phyloP scores from a whole-genome alignment of 37 sponge, comb jelly and placozoan species.

The Cliona cf. orientalis region DNA sequence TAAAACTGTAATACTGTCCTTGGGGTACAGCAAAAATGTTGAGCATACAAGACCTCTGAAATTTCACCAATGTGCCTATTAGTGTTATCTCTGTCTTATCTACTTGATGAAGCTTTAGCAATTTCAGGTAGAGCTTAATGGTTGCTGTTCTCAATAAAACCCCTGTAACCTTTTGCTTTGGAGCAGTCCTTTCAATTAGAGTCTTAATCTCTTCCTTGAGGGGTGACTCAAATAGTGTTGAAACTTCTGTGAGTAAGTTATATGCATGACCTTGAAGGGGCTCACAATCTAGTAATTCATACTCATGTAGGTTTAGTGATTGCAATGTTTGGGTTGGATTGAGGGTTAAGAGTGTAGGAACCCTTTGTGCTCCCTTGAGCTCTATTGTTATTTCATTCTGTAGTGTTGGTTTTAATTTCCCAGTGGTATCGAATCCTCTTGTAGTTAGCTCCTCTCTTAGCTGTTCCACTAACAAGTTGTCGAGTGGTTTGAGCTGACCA shows the following conservation, averaged over 20 bases:
- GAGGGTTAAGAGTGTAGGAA: conserved; percentile 25
- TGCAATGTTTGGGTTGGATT: conserved; percentile 18
- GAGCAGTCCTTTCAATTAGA: neutral
- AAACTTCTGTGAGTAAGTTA: conserved; percentile 30
- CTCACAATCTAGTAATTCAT: conserved; percentile 45
- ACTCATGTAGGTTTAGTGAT: conserved; percentile 18
- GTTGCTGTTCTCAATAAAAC: conserved; percentile 18
- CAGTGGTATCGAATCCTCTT: neutral
- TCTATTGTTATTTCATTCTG: conserved; percentile 5
- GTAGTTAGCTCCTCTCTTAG: conserved; percentile 15
- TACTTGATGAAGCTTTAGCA: neutral
- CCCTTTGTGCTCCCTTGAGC: conserved; percentile 36
- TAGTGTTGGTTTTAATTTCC: neutral
- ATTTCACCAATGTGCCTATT: conserved; percentile 7
- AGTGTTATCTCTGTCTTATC: neutral
- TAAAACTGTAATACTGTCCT: conserved; percentile 31
- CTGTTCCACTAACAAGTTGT: conserved; percentile 5
- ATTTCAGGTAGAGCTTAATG: conserved; percentile 19
- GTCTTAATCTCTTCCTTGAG: conserved; percentile 11
- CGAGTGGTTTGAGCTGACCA: conserved; percentile 26
- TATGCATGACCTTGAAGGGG: conserved; percentile 44
- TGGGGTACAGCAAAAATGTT: conserved; percentile 18
- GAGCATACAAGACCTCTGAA: conserved; percentile 12
- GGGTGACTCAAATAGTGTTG: conserved; percentile 4
- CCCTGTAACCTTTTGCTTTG: conserved; percentile 31